Conservation (phyloP, 30 jellyfish, hydroid and myxozoan species). For the Hydractinia echinata region DNA sequence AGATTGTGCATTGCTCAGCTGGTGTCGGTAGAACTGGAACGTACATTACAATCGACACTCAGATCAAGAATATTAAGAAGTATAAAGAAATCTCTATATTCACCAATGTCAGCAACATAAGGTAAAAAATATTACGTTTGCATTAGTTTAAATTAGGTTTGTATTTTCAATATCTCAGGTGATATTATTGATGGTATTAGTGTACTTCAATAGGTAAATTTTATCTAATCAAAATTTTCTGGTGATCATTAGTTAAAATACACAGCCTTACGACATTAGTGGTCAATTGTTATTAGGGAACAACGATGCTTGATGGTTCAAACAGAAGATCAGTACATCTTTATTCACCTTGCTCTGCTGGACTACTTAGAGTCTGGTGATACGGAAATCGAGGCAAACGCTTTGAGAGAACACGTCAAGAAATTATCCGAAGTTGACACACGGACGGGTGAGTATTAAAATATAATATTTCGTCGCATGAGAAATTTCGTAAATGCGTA, state of each 20-base stretch:
- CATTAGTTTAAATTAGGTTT: no score
- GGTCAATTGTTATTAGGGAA: conserved; percentile 42
- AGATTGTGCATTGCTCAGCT: conserved; percentile 96
- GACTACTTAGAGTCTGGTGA: conserved; percentile 88
- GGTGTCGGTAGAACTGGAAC: conserved; percentile 99
- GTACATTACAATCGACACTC: conserved; percentile 81
- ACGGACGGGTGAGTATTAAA: conserved; percentile 45
- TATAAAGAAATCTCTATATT: conserved; percentile 40
- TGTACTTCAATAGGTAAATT: no score
- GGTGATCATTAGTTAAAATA: no score
- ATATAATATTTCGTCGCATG: not conserved
- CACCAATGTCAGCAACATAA: conserved; percentile 49
- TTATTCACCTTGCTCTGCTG: conserved; percentile 78
- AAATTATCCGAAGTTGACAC: conserved; percentile 57
- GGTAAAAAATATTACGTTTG: conserved; percentile 33
- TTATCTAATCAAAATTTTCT: no score
- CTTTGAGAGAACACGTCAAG: conserved; percentile 76
- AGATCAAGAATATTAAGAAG: conserved; percentile 52
- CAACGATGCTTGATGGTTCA: conserved; percentile 96
- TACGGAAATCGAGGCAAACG: conserved; percentile 90
- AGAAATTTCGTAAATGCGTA: not conserved
- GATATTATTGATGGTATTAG: no score
- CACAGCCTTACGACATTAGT: no score
- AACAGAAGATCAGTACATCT: conserved; percentile 91
- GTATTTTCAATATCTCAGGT: no score